Conservation (phyloP, 1,140 invertebrate genomes). For the Apis florea region DNA sequence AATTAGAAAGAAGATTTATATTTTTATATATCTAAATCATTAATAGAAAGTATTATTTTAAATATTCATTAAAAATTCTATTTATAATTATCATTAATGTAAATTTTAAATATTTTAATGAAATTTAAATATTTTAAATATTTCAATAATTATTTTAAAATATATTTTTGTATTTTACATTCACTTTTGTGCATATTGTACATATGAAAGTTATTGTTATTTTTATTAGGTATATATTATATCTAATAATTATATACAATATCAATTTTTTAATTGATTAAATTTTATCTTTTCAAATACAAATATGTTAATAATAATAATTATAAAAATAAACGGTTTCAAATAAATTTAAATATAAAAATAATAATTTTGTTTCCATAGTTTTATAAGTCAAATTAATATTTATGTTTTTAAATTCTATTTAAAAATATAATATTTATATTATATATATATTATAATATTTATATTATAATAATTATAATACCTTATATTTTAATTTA, state of each 20-base stretch:
- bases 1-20: not conserved
- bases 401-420: not conserved
- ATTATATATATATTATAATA: no score
- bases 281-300: not conserved
- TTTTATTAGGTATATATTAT: not conserved
- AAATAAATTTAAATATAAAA: not conserved
- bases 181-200: not conserved
- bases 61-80: not conserved
- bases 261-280: not conserved
- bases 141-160: not conserved
- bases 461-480: no score
- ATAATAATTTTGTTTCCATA: not conserved
- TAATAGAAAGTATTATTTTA: no score
- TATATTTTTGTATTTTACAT: not conserved
- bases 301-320: not conserved
- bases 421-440: not conserved
- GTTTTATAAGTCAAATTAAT: not conserved
- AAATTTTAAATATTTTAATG: not conserved
- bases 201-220: not conserved
- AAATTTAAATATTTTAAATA: not conserved
- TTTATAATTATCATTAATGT: not conserved
- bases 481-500: not conserved
- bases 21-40: no score
- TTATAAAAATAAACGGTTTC: not conserved
- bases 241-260: not conserved